Percentiles rank a stretch among this genome's conserved stretches.
phyloP scores from a whole-genome alignment of 2,113 vertebrate genomes.

The Neomonachus schauinslandi region DNA sequence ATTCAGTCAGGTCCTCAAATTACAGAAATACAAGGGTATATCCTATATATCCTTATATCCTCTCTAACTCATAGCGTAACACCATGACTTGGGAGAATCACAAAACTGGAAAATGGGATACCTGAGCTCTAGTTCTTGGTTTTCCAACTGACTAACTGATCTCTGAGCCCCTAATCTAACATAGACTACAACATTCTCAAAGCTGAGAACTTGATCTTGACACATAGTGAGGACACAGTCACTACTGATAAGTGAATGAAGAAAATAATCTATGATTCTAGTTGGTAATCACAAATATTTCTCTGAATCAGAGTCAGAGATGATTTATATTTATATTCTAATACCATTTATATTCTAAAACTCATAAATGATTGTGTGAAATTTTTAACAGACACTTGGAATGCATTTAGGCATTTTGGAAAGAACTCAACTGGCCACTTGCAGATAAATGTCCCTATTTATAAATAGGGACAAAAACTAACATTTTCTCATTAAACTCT shows the following conservation, averaged over 20 bases:
- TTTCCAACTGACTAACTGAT: neutral
- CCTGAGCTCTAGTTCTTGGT: neutral
- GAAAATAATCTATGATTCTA: neutral
- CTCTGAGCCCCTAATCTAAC: neutral
- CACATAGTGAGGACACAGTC: neutral
- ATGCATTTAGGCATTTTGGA: neutral
- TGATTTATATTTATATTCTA: neutral
- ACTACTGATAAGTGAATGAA: neutral
- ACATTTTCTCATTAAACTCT: slow-evolving; percentile 38
- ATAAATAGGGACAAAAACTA: slow-evolving; percentile 30
- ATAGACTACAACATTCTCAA: neutral
- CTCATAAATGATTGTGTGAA: neutral
- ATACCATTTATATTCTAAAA: neutral
- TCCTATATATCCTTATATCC: neutral
- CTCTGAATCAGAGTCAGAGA: neutral
- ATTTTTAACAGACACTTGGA: slow-evolving; percentile 19
- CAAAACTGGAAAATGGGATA: neutral
- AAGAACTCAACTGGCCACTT: slow-evolving; percentile 6
- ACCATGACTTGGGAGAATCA: neutral
- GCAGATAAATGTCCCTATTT: slow-evolving; percentile 45
- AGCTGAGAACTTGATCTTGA: neutral
- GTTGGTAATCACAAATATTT: neutral
- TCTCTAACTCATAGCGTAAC: neutral
- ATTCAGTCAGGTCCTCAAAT: neutral
- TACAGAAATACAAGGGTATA: neutral